These are phyloP conservation scores for Cynaeus angustus DNA, from an alignment of 2,888 invertebrate genomes.

Conservation along the genomic window DNA sequence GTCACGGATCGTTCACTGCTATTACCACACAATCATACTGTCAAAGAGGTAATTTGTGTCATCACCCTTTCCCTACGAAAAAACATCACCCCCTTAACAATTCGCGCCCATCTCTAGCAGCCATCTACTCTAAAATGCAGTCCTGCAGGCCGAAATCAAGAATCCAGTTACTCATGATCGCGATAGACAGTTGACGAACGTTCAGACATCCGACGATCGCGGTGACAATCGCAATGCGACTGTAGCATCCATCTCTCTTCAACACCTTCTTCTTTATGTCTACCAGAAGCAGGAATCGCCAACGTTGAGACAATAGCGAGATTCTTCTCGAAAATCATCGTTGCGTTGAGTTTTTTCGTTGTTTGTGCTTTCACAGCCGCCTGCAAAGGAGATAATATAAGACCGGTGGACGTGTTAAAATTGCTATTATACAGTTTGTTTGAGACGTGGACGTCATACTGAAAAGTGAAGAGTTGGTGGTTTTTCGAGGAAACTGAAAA, in stretches of 20 bases:
- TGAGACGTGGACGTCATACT: constrained; percentile 63
- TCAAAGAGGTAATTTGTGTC: constrained; percentile 65
- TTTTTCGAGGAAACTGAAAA: constrained; percentile 2
- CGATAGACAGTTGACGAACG: constrained; percentile 52
- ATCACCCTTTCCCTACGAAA: constrained; percentile 44
- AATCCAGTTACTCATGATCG: constrained; percentile 69
- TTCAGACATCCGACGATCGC: constrained; percentile 47
- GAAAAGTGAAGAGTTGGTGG: neutral
- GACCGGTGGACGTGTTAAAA: constrained; percentile 66
- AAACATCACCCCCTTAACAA: neutral
- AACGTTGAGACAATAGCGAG: constrained; percentile 22
- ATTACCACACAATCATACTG: constrained; percentile 63
- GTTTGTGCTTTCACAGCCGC: constrained; percentile 47
- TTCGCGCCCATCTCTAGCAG: constrained; percentile 16
- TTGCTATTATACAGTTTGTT: constrained; percentile 68
- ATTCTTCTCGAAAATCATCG: constrained; percentile 31
- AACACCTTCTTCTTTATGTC: neutral
- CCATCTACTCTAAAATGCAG: constrained; percentile 52
- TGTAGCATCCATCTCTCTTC: constrained; percentile 3
- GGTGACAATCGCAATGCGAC: constrained; percentile 9
- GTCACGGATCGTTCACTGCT: constrained; percentile 62
- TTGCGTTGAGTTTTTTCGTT: constrained; percentile 52
- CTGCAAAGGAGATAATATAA: constrained; percentile 62
- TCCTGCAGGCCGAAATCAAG: constrained; percentile 63
- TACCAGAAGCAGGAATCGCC: neutral